A percentile compares a stretch with the other conserved stretches of the same genome.
These are phyloP conservation scores for Mustela erminea DNA, from an alignment of 2,797 vertebrate species.

Conservation along the genomic window DNA sequence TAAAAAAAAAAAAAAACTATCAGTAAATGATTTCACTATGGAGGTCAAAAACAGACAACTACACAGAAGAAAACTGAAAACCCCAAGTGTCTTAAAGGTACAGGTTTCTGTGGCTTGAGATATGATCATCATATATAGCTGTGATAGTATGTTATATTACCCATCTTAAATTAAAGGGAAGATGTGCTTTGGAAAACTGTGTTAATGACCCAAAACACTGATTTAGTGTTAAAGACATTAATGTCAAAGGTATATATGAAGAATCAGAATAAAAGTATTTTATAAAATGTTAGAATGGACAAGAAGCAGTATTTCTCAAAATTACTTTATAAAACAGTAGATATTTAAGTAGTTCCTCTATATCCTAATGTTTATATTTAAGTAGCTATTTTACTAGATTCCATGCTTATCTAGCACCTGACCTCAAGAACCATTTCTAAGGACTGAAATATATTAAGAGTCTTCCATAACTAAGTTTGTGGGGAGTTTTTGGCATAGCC, in stretches of 20 bases:
- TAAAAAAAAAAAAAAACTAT: neutral
- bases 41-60: neutral
- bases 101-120: neutral
- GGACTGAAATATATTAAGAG: neutral
- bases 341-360: neutral
- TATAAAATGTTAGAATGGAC: neutral
- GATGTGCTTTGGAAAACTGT: neutral
- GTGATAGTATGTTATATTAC: neutral
- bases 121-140: neutral
- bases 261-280: slow-evolving; percentile 52
- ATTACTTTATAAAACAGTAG: neutral
- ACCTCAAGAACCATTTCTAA: neutral
- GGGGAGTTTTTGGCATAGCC: neutral
- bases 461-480: neutral
- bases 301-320: neutral
- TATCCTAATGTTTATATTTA: slow-evolving; percentile 1
- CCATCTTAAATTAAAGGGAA: neutral
- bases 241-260: neutral
- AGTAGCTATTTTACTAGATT: neutral
- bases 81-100: neutral
- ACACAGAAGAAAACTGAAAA: neutral
- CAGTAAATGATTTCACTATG: neutral
- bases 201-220: neutral
- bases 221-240: neutral
- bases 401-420: neutral